Conservation (phyloP, 1,140 invertebrate genomes). For the Sinella curviseta region DNA sequence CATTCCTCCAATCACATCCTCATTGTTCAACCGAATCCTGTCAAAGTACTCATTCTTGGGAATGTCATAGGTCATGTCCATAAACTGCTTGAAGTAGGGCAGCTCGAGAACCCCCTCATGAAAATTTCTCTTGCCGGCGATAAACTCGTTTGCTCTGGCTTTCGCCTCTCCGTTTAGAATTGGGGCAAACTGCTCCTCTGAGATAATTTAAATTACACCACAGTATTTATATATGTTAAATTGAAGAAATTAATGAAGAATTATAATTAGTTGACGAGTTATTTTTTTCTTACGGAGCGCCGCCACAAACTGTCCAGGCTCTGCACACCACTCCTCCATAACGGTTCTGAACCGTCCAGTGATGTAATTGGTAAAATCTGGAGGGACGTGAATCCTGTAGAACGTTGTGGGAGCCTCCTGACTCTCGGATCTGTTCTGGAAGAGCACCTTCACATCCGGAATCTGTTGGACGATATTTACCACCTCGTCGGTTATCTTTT, state of each 20-base stretch:
- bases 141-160: slow-evolving; percentile 30
- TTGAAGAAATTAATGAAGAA: too few relatives aligned
- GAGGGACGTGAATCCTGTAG: slow-evolving; percentile 20
- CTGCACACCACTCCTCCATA: slow-evolving; percentile 35
- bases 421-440: neutral
- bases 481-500: slow-evolving; percentile 46
- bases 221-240: neutral
- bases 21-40: slow-evolving; percentile 40
- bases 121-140: slow-evolving; percentile 37
- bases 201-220: neutral
- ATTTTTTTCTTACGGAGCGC: slow-evolving; percentile 35
- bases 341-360: slow-evolving; percentile 29
- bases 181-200: slow-evolving; percentile 34
- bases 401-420: neutral
- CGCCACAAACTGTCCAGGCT: slow-evolving; percentile 26
- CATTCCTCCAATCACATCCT: slow-evolving; percentile 42
- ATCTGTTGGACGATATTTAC: slow-evolving; percentile 33
- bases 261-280: neutral
- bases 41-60: slow-evolving; percentile 43
- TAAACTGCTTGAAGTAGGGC: slow-evolving; percentile 40
- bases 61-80: slow-evolving; percentile 34
- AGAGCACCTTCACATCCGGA: slow-evolving; percentile 29
- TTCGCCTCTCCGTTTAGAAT: slow-evolving; percentile 44
- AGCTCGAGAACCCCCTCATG: slow-evolving; percentile 38
- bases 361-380: slow-evolving; percentile 30